Evolutionary conservation across 2,113 vertebrate genomes (phyloP).

Genomic region (Heptranchias perlo): DNA sequence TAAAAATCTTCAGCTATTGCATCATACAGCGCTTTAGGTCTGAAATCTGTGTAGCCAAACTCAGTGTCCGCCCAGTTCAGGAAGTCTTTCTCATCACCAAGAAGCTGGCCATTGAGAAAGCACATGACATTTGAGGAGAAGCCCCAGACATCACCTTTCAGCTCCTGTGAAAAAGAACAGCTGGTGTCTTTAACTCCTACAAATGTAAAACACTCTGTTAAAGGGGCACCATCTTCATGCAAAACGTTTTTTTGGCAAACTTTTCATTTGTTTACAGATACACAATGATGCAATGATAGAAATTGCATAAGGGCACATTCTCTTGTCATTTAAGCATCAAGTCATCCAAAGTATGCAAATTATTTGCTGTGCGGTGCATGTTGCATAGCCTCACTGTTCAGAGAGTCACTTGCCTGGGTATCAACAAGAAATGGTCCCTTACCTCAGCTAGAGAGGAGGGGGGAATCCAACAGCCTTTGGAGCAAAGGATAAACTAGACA

Average conservation of each 20-base stretch:
- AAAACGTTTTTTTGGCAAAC: background rate
- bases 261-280: background rate
- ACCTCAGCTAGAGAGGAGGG: no score
- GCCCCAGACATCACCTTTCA: conserved; percentile 71
- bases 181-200: background rate
- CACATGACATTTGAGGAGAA: conserved; percentile 69
- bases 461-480: no score
- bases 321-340: background rate
- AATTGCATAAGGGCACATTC: background rate
- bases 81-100: conserved; percentile 68
- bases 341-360: background rate
- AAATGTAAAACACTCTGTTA: background rate
- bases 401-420: background rate
- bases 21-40: conserved; percentile 54
- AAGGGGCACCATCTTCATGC: no score
- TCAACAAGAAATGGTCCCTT: background rate
- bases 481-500: no score
- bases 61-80: conserved; percentile 61
- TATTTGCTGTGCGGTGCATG: background rate
- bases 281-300: background rate
- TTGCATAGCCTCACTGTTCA: background rate
- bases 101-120: conserved; percentile 63
- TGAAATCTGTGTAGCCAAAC: conserved; percentile 61
- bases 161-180: conserved; percentile 57
- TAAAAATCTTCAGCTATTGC: conserved; percentile 65